phyloP scores from a whole-genome alignment of 2,888 invertebrate genomes.

The Cordylochernes scorpioides region DNA sequence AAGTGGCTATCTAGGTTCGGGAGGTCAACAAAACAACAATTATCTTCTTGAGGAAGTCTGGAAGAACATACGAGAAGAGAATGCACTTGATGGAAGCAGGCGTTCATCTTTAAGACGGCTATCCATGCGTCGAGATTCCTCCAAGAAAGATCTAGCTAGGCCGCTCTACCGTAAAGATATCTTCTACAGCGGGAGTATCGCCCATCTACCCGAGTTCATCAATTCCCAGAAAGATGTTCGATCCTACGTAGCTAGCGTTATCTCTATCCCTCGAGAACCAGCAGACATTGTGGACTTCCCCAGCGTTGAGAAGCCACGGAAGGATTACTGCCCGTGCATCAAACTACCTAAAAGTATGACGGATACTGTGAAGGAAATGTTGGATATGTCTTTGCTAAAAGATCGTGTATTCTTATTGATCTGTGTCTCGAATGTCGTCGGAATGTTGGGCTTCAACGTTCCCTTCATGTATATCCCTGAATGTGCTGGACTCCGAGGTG shows the following conservation, averaged over 20 bases:
- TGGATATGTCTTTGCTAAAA: constrained; percentile 59
- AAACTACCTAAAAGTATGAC: constrained; percentile 21
- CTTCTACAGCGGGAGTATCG: constrained; percentile 84
- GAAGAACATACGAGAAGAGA: constrained; percentile 12
- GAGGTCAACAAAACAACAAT: constrained; percentile 26
- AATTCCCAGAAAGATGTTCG: constrained; percentile 69
- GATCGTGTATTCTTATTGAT: constrained; percentile 74
- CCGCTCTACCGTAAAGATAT: constrained; percentile 85
- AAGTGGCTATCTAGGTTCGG: constrained; percentile 11
- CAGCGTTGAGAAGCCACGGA: constrained; percentile 3
- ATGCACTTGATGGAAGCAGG: constrained; percentile 10
- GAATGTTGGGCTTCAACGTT: constrained; percentile 88
- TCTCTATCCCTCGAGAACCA: constrained; percentile 42
- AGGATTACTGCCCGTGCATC: constrained; percentile 10
- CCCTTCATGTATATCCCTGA: constrained; percentile 84
- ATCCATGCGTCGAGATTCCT: no score
- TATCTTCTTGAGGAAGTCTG: constrained; percentile 26
- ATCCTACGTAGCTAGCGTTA: constrained; percentile 66
- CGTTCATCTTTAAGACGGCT: constrained; percentile 6
- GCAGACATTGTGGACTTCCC: no score
- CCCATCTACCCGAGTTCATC: constrained; percentile 60
- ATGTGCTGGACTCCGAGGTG: constrained; percentile 33
- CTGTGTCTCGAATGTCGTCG: constrained; percentile 76
- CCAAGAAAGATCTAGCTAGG: constrained; percentile 38
- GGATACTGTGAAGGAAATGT: constrained; percentile 43